Evolutionary conservation across 2,888 invertebrate species (phyloP), one percentile per base, ranked within the genome.

Genomic region (Calephelis perditalis): DNA sequence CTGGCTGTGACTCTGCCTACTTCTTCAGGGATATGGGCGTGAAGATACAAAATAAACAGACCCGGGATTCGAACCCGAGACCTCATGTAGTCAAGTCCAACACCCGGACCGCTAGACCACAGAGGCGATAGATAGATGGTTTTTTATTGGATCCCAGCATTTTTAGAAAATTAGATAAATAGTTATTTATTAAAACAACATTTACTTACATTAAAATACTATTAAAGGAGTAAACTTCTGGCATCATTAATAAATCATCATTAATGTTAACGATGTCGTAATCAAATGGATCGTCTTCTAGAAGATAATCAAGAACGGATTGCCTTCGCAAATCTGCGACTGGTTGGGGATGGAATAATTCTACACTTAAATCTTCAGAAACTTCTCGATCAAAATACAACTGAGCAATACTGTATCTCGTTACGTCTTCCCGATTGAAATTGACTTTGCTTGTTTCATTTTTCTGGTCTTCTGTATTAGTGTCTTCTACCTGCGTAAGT

Each of bases 181-280:
- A 5, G 1, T 7, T 40, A 5, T 7, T 40, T 7, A 40, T 40
- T 40, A 7, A 40, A 40, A 40, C 40, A 40, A 40, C 40, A 6
- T 7, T 2, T 26, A 49, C 49, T 49, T 26, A 49, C 49, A 49
- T n/a, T 26, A 49, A 9, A 6, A 68, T 43, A 35, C 63, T n/a
- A 8, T 65, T 57, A 44, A 57, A 63, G 5, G 77, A 73, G 35
- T 68, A 56, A 0, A 64, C 70, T 2, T 76, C 74, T 0, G 77
- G 74, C 2, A 81, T 57, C 8, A 70, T 72, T 35, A 88, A 63
- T 60, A 86, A 66, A 5, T 69, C 73, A 0, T 72, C 70, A 61
- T 88, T 86, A 56, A 89, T 89, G 60, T 89, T 89, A 5, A 89
- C 78, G 7, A 89, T 89, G 9, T 89, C 89, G 57, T 88, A 89